Conservation (phyloP, 53 echinoderm and acorn worm genomes). For the Actinopyga echinites region DNA sequence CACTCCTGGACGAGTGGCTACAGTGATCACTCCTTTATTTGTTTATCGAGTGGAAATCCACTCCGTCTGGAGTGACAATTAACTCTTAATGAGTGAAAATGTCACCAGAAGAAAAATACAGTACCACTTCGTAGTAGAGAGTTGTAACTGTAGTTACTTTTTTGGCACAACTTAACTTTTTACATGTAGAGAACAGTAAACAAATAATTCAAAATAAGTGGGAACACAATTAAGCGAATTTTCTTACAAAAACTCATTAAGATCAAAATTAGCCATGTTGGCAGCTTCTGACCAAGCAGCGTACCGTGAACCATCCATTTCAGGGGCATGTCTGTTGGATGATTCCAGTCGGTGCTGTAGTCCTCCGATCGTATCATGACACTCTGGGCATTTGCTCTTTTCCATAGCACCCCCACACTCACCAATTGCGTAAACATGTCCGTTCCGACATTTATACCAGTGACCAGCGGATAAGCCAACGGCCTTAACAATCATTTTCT, state of each 20-base stretch:
- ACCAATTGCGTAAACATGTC: constrained; percentile 80
- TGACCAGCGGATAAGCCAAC: constrained; percentile 68
- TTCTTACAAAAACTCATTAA: constrained; percentile 12
- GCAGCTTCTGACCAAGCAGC: constrained; percentile 84
- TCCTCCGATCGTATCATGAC: constrained; percentile 67
- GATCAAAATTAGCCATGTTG: constrained; percentile 75
- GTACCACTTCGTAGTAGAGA: no score
- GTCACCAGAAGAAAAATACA: no score
- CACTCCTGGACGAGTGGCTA: no score
- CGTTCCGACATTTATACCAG: constrained; percentile 86
- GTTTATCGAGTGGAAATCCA: no score
- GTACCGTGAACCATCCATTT: constrained; percentile 80
- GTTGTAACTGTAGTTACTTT: no score
- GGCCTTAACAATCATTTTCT: constrained; percentile 67
- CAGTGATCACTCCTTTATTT: no score
- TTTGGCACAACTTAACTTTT: no score
- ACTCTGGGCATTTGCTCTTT: constrained; percentile 65
- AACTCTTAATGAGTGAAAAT: no score
- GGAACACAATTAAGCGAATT: no score
- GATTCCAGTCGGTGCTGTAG: constrained; percentile 53
- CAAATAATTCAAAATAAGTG: no score
- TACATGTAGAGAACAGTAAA: no score
- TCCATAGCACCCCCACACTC: constrained; percentile 85
- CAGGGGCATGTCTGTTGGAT: constrained; percentile 74
- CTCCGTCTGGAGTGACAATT: no score